Percentiles rank a stretch among this genome's conserved stretches.
phyloP scores from a whole-genome alignment of 2,888 invertebrate genomes.

The Scaptodrosophila latifasciaeformis region DNA sequence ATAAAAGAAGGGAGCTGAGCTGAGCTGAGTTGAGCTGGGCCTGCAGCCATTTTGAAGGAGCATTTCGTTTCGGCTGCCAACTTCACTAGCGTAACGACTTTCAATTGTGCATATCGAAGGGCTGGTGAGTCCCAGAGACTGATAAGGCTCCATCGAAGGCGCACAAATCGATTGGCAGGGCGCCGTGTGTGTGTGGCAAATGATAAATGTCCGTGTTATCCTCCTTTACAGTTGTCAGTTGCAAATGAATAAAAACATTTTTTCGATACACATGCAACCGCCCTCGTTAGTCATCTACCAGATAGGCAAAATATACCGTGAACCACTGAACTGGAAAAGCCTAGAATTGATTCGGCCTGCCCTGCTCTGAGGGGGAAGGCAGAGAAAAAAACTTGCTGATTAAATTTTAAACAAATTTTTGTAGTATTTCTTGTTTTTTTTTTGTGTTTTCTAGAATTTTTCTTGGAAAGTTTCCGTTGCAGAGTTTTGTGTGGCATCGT shows the following conservation, averaged over 20 bases:
- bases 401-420: no score
- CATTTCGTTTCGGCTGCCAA: slow-evolving; percentile 18
- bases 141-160: slow-evolving; percentile 60
- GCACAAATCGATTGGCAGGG: slow-evolving; percentile 58
- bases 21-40: no score
- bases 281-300: no score
- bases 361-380: no score
- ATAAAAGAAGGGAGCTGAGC: no score
- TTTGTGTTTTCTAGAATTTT: background rate
- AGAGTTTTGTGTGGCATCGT: background rate
- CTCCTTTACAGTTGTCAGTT: slow-evolving; percentile 57
- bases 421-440: background rate
- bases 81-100: slow-evolving; percentile 44
- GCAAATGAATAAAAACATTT: slow-evolving; percentile 47
- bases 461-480: background rate
- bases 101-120: slow-evolving; percentile 57
- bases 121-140: slow-evolving; percentile 32
- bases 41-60: no score
- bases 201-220: slow-evolving; percentile 60
- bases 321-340: no score
- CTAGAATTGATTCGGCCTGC: no score
- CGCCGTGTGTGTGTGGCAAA: slow-evolving; percentile 49
- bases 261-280: slow-evolving; percentile 22
- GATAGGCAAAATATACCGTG: no score
- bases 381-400: no score